phyloP scores from a whole-genome alignment of 2,113 vertebrate species.

The Platysteira castanea region DNA sequence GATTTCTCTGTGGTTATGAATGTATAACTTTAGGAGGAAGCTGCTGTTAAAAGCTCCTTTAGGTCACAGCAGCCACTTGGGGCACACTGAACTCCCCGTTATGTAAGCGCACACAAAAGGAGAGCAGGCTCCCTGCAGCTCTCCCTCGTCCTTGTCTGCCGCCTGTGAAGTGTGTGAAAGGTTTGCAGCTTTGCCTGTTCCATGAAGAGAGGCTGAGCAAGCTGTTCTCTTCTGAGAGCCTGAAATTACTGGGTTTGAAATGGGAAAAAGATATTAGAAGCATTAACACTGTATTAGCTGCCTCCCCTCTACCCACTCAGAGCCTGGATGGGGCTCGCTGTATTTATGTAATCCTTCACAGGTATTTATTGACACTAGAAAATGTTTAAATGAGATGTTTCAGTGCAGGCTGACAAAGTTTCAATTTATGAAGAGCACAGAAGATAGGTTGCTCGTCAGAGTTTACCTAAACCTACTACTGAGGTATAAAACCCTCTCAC shows the following conservation, averaged over 20 bases:
- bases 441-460: background rate
- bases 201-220: background rate
- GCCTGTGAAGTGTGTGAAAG: background rate
- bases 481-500: background rate
- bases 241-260: background rate
- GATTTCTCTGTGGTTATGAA: background rate
- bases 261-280: background rate
- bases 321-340: background rate
- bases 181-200: background rate
- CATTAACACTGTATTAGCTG: background rate
- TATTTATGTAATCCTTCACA: background rate
- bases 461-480: slow-evolving; percentile 29
- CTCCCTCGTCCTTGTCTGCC: background rate
- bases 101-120: background rate
- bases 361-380: background rate
- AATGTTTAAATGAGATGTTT: slow-evolving; percentile 43
- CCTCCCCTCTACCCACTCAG: background rate
- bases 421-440: background rate
- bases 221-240: background rate
- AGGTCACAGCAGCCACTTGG: background rate
- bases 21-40: background rate
- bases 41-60: slow-evolving; percentile 5
- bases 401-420: slow-evolving; percentile 5
- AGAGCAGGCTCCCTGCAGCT: background rate
- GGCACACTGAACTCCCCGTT: background rate